Conservation (phyloP, 2,888 invertebrate species). For the Leptinotarsa tumamoca region DNA sequence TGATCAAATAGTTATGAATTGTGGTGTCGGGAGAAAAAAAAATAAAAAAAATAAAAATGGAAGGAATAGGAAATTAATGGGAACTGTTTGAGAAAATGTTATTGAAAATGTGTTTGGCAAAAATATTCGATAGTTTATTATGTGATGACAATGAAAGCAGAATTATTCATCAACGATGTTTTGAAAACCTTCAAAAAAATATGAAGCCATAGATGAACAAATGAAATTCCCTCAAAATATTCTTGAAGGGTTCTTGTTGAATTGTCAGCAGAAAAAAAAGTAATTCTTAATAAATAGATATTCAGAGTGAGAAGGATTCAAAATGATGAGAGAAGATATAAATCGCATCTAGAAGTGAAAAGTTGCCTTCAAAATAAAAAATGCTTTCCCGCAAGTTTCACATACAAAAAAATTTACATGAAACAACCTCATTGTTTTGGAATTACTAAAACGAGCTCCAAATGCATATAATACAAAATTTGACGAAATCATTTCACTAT, state of each 20-base stretch:
- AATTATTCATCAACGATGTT: background rate
- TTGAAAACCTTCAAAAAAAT: background rate
- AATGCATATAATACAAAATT: background rate
- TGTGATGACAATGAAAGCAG: background rate
- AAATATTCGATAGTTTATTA: background rate
- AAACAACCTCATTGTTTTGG: background rate
- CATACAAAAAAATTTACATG: background rate
- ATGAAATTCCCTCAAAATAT: background rate
- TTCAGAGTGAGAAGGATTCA: conserved; percentile 1
- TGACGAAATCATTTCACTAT: background rate
- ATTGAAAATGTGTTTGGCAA: no score
- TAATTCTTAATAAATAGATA: conserved; percentile 18
- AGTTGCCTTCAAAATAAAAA: background rate
- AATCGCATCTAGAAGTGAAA: background rate
- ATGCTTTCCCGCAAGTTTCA: background rate
- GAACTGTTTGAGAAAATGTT: background rate
- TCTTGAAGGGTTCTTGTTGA: conserved; percentile 13
- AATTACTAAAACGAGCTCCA: background rate
- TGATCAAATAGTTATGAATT: background rate
- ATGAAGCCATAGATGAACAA: background rate
- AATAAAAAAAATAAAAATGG: no score
- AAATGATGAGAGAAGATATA: background rate
- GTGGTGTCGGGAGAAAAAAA: background rate
- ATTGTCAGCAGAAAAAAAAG: background rate
- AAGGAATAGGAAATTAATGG: background rate